A percentile compares a stretch with the other conserved stretches of the same genome.
Conservation (phyloP, 2,797 vertebrate genomes). For the Todus mexicanus region DNA sequence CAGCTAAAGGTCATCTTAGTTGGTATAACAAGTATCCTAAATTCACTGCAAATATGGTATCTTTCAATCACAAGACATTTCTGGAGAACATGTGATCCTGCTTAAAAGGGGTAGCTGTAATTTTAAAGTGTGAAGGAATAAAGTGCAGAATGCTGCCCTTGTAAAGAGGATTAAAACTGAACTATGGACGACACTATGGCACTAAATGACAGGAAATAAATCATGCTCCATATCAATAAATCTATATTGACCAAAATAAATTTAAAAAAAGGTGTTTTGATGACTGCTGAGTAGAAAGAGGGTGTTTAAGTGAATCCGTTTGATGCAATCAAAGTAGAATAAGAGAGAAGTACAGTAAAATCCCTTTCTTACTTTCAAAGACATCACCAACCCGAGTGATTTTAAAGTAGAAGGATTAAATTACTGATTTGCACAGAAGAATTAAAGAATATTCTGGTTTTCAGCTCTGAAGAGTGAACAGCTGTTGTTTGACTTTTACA, state of each 20-base stretch:
- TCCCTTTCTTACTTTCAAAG: background rate
- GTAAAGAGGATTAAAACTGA: background rate
- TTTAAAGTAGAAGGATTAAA: constrained; percentile 9
- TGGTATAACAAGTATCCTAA: background rate
- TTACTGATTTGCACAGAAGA: background rate
- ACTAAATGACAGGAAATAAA: constrained; percentile 12
- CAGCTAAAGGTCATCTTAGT: background rate
- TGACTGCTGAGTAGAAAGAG: background rate
- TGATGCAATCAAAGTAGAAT: constrained; percentile 80
- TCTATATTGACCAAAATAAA: background rate
- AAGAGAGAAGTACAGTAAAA: constrained; percentile 58
- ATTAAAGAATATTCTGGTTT: background rate
- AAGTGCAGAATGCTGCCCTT: background rate
- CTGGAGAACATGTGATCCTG: constrained; percentile 9
- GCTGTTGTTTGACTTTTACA: background rate
- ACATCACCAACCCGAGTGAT: background rate
- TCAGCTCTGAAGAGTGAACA: background rate
- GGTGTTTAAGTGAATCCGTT: constrained; percentile 86
- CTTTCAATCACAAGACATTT: constrained; percentile 15
- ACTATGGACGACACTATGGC: background rate
- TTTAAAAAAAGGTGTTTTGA: background rate
- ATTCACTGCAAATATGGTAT: background rate
- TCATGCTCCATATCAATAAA: background rate
- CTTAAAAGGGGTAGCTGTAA: background rate
- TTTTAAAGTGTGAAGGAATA: background rate